Evolutionary conservation across 2,797 vertebrate genomes (phyloP).

Genomic region (Cichlasoma orientale): DNA sequence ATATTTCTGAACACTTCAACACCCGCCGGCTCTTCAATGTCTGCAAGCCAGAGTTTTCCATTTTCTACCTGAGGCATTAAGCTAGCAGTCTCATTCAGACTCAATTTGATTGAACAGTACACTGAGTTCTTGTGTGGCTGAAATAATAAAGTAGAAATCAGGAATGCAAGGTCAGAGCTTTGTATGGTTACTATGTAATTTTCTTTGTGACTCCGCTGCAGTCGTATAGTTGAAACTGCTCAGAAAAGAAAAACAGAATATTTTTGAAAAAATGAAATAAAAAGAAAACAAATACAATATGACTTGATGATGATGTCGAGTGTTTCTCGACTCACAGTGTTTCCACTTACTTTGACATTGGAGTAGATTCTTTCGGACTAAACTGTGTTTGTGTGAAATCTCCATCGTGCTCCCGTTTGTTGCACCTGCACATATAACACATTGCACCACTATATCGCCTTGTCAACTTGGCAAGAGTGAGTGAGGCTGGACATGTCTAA

Average conservation of each 20-base stretch:
- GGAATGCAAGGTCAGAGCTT: background rate
- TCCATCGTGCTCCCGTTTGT: background rate
- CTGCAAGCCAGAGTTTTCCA: constrained; percentile 30
- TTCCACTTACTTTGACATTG: background rate
- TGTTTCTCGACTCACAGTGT: background rate
- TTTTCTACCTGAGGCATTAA: constrained; percentile 44
- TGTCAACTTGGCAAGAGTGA: background rate
- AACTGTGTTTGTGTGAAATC: background rate
- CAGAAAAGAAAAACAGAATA: background rate
- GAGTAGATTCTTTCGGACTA: background rate
- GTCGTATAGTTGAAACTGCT: background rate
- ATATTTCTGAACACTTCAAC: constrained; percentile 14
- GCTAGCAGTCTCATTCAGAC: constrained; percentile 40
- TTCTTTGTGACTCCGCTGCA: background rate
- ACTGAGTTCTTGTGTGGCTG: constrained; percentile 2
- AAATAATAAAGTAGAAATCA: constrained; percentile 23
- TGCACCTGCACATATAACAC: background rate
- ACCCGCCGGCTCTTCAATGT: constrained; percentile 25
- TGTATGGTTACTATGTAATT: constrained; percentile 8
- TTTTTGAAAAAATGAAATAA: background rate
- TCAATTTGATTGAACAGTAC: constrained; percentile 27
- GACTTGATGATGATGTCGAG: background rate
- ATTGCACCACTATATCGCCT: background rate
- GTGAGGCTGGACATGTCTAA: background rate
- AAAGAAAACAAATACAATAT: background rate